Evolutionary conservation across 2,113 vertebrate species (phyloP), one percentile per base, ranked within the genome.

Genomic region (Syngnathus scovelli): DNA sequence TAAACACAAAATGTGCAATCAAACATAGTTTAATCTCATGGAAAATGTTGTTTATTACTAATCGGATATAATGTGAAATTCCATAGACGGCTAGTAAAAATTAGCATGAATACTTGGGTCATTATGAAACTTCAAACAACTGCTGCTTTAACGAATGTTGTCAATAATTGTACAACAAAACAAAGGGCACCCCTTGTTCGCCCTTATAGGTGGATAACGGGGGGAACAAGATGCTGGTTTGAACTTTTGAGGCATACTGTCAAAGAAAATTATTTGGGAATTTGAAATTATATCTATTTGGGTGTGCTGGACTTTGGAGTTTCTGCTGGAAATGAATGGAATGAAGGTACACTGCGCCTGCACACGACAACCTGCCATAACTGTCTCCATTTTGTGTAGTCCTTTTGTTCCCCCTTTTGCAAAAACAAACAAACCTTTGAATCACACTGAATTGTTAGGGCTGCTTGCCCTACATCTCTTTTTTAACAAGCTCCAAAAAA

Each of bases 321-420:
- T 19, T 36, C 8, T 8, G 18, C 49, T 39, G 33, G 21, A 38
- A 66, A 51, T 27, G 39, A 74, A 71, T 68, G 73, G 52, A 70
- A 69, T 71, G 44, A 85, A 80, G 58, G 87, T 92, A 90, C 87
- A 89, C 88, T 91, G 91, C 89, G 89, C 88, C 90, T 90, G 81
- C 80, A 78, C 84, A 85, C 74, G 85, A 83, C 87, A 87, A 83
- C 85, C 87, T 86, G 77, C 81, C 89, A 89, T 88, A 82, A 87
- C 77, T 81, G 87, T 90, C 83, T 88, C 81, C 84, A 85, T 87
- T 88, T 85, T 89, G 89, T 89, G 79, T 85, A 88, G 86, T 88
- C 84, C 83, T 83, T 87, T 85, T 82, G 84, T 89, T 88, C 84
- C 84, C 84, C 83, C 78, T 80, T 33, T 86, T 86, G 75, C 77